phyloP scores from a whole-genome alignment of 2,888 invertebrate species.

The Pseudococcus viburni region DNA sequence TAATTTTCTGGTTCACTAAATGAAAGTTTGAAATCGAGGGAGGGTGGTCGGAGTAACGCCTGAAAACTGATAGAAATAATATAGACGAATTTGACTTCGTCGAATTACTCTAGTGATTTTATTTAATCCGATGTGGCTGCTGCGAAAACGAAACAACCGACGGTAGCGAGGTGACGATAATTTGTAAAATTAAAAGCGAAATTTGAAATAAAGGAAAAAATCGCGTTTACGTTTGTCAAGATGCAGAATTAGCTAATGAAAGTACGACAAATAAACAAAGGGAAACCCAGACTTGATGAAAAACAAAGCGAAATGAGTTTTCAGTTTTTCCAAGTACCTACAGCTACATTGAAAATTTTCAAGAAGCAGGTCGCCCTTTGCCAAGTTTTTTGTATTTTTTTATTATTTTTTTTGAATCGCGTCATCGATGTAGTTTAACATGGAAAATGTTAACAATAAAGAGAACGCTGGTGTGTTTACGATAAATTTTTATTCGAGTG shows the following conservation, averaged over 20 bases:
- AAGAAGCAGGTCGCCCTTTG: not conserved
- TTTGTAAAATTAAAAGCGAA: constrained; percentile 32
- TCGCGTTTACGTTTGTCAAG: not conserved
- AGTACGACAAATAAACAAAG: constrained; percentile 31
- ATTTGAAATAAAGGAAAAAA: not conserved
- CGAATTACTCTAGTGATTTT: constrained; percentile 9
- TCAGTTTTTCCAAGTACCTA: not conserved
- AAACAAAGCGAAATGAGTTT: constrained; percentile 26
- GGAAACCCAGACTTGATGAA: not conserved
- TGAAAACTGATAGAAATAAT: not conserved
- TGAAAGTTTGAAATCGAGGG: not conserved
- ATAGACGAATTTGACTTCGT: not conserved
- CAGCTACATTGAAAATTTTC: not conserved
- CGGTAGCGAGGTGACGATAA: not conserved
- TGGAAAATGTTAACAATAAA: constrained; percentile 36
- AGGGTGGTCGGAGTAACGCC: not conserved
- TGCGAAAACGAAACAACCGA: not conserved
- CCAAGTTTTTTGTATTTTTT: not conserved
- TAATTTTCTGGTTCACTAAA: constrained; percentile 24
- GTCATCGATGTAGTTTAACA: constrained; percentile 6
- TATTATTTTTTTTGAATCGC: not conserved
- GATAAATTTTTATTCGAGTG: constrained; percentile 6
- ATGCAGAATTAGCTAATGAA: not conserved
- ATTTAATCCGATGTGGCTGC: not conserved
- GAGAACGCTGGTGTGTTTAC: not conserved